Conservation (phyloP, 2,797 vertebrate genomes). For the Paedocypris micromegethes region DNA sequence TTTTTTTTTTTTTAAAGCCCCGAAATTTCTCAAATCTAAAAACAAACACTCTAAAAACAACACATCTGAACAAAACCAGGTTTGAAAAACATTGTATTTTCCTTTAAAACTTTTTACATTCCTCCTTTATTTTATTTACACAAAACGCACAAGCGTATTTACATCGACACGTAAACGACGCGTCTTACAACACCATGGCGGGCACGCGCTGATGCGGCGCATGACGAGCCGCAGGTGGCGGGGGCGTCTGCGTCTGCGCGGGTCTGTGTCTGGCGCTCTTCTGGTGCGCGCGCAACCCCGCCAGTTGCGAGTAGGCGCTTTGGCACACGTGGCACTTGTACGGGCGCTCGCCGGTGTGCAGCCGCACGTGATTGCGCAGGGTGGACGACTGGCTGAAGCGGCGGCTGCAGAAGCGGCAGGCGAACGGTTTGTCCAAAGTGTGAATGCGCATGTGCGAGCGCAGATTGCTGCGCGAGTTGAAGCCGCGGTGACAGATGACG, state of each 20-base stretch:
- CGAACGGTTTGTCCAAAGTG: conserved; percentile 97
- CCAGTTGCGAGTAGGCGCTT: conserved; percentile 95
- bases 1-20: no score
- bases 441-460: conserved; percentile 99
- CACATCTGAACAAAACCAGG: no score
- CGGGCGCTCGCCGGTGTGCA: conserved; percentile 94
- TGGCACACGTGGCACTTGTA: conserved; percentile 98
- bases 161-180: conserved; percentile 63
- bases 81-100: no score
- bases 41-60: no score
- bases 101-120: no score
- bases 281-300: conserved; percentile 91
- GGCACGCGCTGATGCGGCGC: conserved; percentile 85
- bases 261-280: conserved; percentile 94
- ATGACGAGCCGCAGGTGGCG: conserved; percentile 69
- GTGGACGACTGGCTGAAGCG: conserved; percentile 98
- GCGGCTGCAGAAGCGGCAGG: conserved; percentile 95
- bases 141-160: conserved; percentile 10
- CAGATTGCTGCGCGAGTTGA: conserved; percentile 98
- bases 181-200: conserved; percentile 85
- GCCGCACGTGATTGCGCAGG: conserved; percentile 90
- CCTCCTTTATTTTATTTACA: no score
- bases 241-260: conserved; percentile 60
- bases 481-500: conserved; percentile 95
- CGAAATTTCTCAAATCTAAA: no score